Evolutionary conservation across 1,140 invertebrate genomes (phyloP).

Genomic region (Drosophila gunungcola): DNA sequence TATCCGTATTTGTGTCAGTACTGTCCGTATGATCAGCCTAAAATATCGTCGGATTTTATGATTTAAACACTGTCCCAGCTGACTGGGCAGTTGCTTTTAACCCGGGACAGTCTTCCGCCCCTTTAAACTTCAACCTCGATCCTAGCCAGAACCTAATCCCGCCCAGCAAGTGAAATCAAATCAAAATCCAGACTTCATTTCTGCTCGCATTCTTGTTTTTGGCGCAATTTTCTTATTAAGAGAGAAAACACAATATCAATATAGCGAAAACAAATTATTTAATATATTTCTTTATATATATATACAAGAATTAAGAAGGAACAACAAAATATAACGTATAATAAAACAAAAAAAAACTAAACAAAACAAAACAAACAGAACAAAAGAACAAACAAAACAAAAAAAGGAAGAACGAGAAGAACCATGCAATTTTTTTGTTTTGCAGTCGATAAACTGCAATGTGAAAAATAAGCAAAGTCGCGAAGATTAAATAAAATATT

Average conservation of each 20-base stretch:
- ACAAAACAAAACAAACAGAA: conserved; percentile 5
- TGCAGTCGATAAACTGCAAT: conserved; percentile 27
- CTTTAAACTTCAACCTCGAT: conserved; percentile 4
- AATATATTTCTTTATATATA: conserved; percentile 47
- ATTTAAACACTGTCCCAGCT: conserved; percentile 8
- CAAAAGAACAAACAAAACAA: background rate
- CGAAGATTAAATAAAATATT: conserved; percentile 27
- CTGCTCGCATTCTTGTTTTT: conserved; percentile 38
- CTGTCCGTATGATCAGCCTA: background rate
- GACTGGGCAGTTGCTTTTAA: conserved; percentile 3
- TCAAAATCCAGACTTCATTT: conserved; percentile 7
- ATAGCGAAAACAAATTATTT: conserved; percentile 52
- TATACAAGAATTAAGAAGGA: conserved; percentile 48
- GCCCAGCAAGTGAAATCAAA: conserved; percentile 10
- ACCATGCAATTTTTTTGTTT: conserved; percentile 39
- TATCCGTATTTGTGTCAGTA: conserved; percentile 8
- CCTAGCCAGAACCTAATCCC: background rate
- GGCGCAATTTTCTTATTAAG: conserved; percentile 71
- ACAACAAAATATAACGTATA: conserved; percentile 33
- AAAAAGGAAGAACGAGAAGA: conserved; percentile 18
- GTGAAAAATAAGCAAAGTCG: conserved; percentile 3
- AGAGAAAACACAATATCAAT: conserved; percentile 50
- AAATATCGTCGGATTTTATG: background rate
- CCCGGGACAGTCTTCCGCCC: conserved; percentile 25
- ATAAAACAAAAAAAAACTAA: conserved; percentile 28